Conservation (phyloP, 1,140 invertebrate species). For the Magallana ariakensis region DNA sequence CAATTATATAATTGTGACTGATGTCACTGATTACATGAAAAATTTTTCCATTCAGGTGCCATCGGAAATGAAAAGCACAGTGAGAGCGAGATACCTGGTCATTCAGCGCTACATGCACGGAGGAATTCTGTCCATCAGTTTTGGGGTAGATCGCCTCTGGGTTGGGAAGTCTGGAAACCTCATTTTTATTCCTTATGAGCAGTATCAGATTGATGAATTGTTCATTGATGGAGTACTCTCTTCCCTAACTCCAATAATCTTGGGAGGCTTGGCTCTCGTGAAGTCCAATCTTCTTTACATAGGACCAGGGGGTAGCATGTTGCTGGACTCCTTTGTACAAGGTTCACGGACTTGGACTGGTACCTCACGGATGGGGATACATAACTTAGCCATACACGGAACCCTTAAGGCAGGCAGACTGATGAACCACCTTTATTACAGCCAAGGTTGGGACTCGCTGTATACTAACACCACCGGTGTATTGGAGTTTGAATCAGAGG, state of each 20-base stretch:
- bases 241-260: constrained; percentile 58
- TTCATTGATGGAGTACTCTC: constrained; percentile 61
- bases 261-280: constrained; percentile 50
- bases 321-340: constrained; percentile 62
- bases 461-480: constrained; percentile 52
- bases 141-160: constrained; percentile 57
- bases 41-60: neutral
- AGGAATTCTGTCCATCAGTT: constrained; percentile 46
- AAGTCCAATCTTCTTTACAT: constrained; percentile 59
- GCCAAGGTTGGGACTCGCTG: constrained; percentile 61
- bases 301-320: constrained; percentile 56
- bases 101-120: constrained; percentile 59
- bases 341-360: constrained; percentile 55
- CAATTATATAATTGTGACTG: too few relatives aligned
- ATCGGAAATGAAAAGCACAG: constrained; percentile 48
- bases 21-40: too few relatives aligned
- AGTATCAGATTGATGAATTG: constrained; percentile 52
- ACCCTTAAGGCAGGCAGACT: constrained; percentile 59
- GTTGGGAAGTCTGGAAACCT: constrained; percentile 53
- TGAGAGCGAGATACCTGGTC: constrained; percentile 56
- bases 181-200: constrained; percentile 52
- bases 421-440: constrained; percentile 50
- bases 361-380: constrained; percentile 57
- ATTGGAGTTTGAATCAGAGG: constrained; percentile 59
- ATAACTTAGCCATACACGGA: constrained; percentile 62